Base-by-base conservation (phyloP, 2,888 invertebrate species). In the Drosophila mulleri region DNA sequence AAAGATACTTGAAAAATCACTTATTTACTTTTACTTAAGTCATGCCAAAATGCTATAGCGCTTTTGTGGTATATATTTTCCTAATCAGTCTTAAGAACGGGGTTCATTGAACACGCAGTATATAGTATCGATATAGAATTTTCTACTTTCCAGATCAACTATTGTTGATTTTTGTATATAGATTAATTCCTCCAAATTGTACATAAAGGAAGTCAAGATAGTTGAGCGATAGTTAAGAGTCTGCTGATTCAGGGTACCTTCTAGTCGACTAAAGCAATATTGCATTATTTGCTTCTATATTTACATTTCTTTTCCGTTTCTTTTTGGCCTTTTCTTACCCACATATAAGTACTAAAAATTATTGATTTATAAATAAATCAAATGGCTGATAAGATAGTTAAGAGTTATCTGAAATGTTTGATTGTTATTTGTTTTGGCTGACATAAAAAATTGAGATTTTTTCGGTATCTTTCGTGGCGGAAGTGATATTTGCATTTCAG, bases 351-450 rank as follows among this genome's bases (percentile, higher is more conserved):
- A 57, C 7, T n/a, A 14, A 3, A 14, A 29, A 52, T 20, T 44
- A 52, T 20, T 42, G 26, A 29, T 35, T 44, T 37, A 44, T 37
- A 37, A 14, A 64, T 20, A 48, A 16, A 35, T 12, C 32, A 50
- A 20, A 18, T 1, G 2, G 1, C 14, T 18, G 73, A 78, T 75
- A 45, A 76, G 77, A 74, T 65, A 61, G 42, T 57, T 53, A 3
- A 18, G 14, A 37, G 52, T 66, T 50, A 52, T 52, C 35, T 16
- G 14, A 20, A 52, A 20, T 20, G n/a, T 52, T 52, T 32, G 8
- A 35, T 35, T 52, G 35, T 2, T 20, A 16, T 18, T 32, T 52
- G 20, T 14, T 26, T 18, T 11, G 29, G 16, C 18, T 1, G 5
- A 11, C 5, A 29, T 48, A 3, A n/a, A 50, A 18, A 12, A 11